Evolutionary conservation across 2,888 invertebrate genomes (phyloP).

Genomic region (Chalcosyrphus nemorum): DNA sequence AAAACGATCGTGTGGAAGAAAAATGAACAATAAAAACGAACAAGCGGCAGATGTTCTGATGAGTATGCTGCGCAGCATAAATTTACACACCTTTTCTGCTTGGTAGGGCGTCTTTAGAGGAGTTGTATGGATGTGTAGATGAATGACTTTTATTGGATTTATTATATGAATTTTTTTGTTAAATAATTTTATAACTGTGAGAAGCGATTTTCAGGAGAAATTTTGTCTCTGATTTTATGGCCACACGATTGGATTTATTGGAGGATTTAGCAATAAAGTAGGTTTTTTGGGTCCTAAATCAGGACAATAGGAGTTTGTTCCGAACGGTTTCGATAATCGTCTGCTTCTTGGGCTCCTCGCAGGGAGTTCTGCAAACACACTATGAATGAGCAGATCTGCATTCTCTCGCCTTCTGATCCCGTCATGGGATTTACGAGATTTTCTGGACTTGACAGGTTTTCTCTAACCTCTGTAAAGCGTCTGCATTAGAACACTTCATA

Average conservation of each 20-base stretch:
- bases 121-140: background rate
- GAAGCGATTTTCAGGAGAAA: background rate
- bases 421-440: too few relatives aligned
- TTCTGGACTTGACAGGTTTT: too few relatives aligned
- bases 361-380: too few relatives aligned
- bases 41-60: conserved; percentile 7
- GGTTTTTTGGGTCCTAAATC: background rate
- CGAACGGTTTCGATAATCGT: background rate
- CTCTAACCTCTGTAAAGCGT: too few relatives aligned
- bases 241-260: background rate
- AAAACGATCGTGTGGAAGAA: background rate
- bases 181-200: background rate
- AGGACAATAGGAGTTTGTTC: background rate
- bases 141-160: conserved; percentile 7
- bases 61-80: conserved; percentile 1
- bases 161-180: background rate
- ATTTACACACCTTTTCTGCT: conserved; percentile 5
- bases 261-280: background rate
- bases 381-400: too few relatives aligned
- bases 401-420: too few relatives aligned
- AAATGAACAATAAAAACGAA: background rate
- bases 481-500: too few relatives aligned
- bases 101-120: background rate
- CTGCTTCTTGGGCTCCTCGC: too few relatives aligned
- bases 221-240: background rate